phyloP scores from a whole-genome alignment of 1,140 invertebrate genomes.

The Halotydeus destructor region DNA sequence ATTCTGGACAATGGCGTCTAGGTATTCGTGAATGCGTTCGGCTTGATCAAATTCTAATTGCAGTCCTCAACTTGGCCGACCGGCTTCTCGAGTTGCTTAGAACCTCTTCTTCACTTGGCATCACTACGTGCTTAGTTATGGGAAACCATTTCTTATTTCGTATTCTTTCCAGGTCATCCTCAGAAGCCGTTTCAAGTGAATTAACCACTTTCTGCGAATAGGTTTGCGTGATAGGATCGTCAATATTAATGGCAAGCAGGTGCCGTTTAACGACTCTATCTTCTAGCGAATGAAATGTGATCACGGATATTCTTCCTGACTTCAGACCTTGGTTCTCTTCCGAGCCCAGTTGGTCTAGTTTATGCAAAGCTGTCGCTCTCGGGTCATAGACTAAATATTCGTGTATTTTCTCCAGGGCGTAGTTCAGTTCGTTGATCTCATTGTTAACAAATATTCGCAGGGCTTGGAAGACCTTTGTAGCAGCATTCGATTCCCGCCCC shows the following conservation, averaged over 20 bases:
- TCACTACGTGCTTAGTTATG: slow-evolving; percentile 55
- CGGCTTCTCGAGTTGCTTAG: too few species aligned
- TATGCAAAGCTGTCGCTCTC: background rate
- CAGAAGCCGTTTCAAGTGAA: slow-evolving; percentile 21
- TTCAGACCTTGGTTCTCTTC: too few species aligned
- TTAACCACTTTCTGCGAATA: slow-evolving; percentile 21
- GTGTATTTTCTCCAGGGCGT: slow-evolving; percentile 54
- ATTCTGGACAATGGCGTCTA: too few species aligned
- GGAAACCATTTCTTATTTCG: slow-evolving; percentile 45
- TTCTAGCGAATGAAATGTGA: slow-evolving; percentile 82
- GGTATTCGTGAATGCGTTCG: too few species aligned
- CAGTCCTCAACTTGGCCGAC: too few species aligned
- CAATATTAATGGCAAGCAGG: slow-evolving; percentile 47
- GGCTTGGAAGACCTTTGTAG: slow-evolving; percentile 84
- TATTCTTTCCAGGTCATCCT: slow-evolving; percentile 35
- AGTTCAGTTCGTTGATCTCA: slow-evolving; percentile 86
- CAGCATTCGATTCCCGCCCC: slow-evolving; percentile 43
- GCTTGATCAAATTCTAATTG: too few species aligned
- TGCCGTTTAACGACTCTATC: slow-evolving; percentile 86
- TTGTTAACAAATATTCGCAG: slow-evolving; percentile 90
- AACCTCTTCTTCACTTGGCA: slow-evolving; percentile 48
- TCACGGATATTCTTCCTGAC: slow-evolving; percentile 47
- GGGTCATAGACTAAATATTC: slow-evolving; percentile 33
- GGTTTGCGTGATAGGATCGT: slow-evolving; percentile 23
- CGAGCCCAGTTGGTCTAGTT: background rate